phyloP scores from a whole-genome alignment of 2,888 invertebrate genomes.

The Papilio elwesi region DNA sequence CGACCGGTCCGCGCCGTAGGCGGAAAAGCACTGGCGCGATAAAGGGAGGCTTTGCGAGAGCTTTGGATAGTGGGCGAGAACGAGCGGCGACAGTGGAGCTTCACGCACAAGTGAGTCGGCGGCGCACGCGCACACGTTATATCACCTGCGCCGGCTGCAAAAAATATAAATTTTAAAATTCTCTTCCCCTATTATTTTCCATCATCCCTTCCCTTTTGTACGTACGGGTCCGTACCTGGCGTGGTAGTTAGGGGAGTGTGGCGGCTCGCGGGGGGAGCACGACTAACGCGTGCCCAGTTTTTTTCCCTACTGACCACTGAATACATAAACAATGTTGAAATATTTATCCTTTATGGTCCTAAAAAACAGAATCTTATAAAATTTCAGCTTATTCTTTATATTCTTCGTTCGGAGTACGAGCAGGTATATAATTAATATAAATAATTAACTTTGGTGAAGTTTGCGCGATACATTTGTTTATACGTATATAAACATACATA shows the following conservation, averaged over 20 bases:
- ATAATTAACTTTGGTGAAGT: too few species aligned
- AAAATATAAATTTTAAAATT: conserved; percentile 83
- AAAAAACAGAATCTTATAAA: neutral
- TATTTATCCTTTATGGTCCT: conserved; percentile 6
- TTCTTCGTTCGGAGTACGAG: neutral
- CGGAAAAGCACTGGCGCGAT: conserved; percentile 66
- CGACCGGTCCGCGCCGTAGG: conserved; percentile 70
- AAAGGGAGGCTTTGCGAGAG: conserved; percentile 55
- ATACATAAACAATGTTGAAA: conserved; percentile 47
- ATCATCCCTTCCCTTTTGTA: conserved; percentile 81
- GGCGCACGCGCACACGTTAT: conserved; percentile 82
- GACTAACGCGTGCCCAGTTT: conserved; percentile 78
- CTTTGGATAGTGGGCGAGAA: conserved; percentile 57
- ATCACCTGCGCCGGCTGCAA: conserved; percentile 85
- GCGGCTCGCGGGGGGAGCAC: conserved; percentile 55
- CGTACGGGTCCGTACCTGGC: conserved; percentile 82
- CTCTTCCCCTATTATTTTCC: conserved; percentile 85
- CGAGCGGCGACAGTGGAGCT: conserved; percentile 73
- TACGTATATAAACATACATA: too few species aligned
- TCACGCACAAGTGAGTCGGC: conserved; percentile 80
- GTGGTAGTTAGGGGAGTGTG: conserved; percentile 61
- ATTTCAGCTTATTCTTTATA: neutral
- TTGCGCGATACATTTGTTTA: too few species aligned
- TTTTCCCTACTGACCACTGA: conserved; percentile 72
- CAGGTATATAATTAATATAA: too few species aligned